These are phyloP conservation scores for Sisor rabdophorus DNA, from an alignment of 2,113 vertebrate genomes.

Conservation along the genomic window DNA sequence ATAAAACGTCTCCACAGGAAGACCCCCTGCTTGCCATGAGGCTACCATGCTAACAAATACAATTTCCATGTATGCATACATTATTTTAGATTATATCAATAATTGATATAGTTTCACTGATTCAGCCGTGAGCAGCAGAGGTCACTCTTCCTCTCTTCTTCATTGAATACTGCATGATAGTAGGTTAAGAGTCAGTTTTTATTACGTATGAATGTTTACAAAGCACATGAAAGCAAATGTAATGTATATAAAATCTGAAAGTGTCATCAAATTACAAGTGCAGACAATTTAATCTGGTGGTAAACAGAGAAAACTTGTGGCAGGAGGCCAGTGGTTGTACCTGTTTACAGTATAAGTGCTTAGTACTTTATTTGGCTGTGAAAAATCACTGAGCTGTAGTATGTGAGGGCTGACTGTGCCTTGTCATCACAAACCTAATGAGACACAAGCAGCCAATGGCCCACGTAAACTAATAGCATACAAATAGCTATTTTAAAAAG, in stretches of 20 bases:
- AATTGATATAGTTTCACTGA: neutral
- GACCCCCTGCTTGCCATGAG: too few relatives aligned
- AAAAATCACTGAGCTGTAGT: conserved; percentile 3
- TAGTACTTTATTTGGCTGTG: conserved; percentile 3
- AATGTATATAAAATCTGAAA: neutral
- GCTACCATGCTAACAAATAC: too few relatives aligned
- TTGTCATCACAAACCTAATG: neutral
- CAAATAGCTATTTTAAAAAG: neutral
- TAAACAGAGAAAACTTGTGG: neutral
- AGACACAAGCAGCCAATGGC: conserved; percentile 6
- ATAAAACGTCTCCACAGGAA: too few relatives aligned
- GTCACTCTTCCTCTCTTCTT: conserved; percentile 22
- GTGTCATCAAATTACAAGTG: neutral
- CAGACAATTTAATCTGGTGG: neutral
- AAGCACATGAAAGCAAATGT: neutral
- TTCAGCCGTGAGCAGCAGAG: conserved; percentile 19
- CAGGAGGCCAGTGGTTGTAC: neutral
- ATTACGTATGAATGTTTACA: neutral
- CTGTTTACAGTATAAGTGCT: neutral
- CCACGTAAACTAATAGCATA: conserved; percentile 1
- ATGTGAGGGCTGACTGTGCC: too few relatives aligned
- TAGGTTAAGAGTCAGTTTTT: neutral
- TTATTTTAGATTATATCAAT: neutral
- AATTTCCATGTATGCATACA: too few relatives aligned
- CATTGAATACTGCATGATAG: neutral